Evolutionary conservation across 2,797 vertebrate species (phyloP).

Genomic region (Trachops cirrhosus): DNA sequence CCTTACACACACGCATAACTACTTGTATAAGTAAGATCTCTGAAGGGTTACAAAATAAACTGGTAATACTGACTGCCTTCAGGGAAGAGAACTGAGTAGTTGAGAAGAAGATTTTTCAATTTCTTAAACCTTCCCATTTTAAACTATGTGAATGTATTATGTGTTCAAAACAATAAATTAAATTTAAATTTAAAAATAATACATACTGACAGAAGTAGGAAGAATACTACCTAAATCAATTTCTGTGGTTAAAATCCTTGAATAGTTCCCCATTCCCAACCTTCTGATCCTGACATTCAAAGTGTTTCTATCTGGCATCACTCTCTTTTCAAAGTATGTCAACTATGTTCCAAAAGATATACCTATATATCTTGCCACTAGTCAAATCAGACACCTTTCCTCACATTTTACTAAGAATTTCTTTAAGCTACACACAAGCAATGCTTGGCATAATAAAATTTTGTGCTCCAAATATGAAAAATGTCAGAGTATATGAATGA

Average conservation of each 20-base stretch:
- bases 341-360: not conserved
- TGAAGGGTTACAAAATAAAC: not conserved
- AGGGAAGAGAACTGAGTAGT: not conserved
- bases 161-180: slow-evolving; percentile 1
- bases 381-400: not conserved
- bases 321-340: not conserved
- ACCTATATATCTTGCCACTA: not conserved
- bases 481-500: not conserved
- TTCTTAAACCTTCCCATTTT: not conserved
- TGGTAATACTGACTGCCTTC: not conserved
- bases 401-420: slow-evolving; percentile 41
- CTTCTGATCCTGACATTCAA: not conserved
- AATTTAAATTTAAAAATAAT: not conserved
- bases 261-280: slow-evolving; percentile 18
- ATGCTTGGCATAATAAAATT: slow-evolving; percentile 10
- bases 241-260: not conserved
- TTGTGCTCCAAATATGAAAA: not conserved
- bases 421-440: slow-evolving; percentile 12
- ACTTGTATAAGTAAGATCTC: not conserved
- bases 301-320: not conserved
- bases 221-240: not conserved
- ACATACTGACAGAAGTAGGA: not conserved
- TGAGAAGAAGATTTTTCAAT: not conserved
- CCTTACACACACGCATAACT: not conserved
- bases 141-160: not conserved